Percentiles rank a stretch among this genome's conserved stretches.
These are phyloP conservation scores for Chloroclysta siterata DNA, from an alignment of 2,888 invertebrate species.

Conservation along the genomic window DNA sequence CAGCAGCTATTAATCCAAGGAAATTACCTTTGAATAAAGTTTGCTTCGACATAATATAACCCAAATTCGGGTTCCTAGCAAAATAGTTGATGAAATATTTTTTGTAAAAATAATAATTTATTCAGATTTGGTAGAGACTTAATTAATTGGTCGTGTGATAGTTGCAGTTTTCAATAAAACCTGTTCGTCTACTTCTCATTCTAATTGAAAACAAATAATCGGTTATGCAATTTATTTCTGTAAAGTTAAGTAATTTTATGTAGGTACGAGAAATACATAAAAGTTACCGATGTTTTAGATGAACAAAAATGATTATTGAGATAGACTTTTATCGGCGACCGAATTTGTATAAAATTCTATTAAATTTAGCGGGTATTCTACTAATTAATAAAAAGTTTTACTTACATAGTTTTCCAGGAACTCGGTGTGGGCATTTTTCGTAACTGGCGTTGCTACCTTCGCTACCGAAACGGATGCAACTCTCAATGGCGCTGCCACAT, in stretches of 20 bases:
- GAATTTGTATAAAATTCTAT: neutral
- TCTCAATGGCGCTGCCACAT: slow-evolving; percentile 45
- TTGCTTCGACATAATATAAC: too few relatives aligned
- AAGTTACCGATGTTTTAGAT: too few relatives aligned
- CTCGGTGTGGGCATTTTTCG: slow-evolving; percentile 85
- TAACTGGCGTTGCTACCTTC: slow-evolving; percentile 51
- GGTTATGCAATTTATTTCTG: slow-evolving; percentile 17
- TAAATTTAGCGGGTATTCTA: neutral
- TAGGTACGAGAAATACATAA: too few relatives aligned
- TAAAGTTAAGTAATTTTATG: too few relatives aligned
- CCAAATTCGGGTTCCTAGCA: too few relatives aligned
- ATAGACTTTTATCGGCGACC: neutral
- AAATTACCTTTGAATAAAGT: too few relatives aligned
- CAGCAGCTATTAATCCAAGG: too few relatives aligned
- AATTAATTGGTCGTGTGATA: slow-evolving; percentile 16
- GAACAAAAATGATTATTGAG: too few relatives aligned
- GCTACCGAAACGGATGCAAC: slow-evolving; percentile 45
- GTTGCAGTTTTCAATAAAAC: slow-evolving; percentile 18
- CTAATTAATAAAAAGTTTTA: neutral
- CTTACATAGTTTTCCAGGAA: slow-evolving; percentile 87
- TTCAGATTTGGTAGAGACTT: neutral
- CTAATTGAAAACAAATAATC: slow-evolving; percentile 15
- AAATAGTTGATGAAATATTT: too few relatives aligned
- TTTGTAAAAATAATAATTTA: too few relatives aligned
- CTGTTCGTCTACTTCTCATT: slow-evolving; percentile 3